Percentiles rank a stretch among this genome's conserved stretches.
These are phyloP conservation scores for Julus scandinavius DNA, from an alignment of 2,888 invertebrate genomes.

Conservation along the genomic window DNA sequence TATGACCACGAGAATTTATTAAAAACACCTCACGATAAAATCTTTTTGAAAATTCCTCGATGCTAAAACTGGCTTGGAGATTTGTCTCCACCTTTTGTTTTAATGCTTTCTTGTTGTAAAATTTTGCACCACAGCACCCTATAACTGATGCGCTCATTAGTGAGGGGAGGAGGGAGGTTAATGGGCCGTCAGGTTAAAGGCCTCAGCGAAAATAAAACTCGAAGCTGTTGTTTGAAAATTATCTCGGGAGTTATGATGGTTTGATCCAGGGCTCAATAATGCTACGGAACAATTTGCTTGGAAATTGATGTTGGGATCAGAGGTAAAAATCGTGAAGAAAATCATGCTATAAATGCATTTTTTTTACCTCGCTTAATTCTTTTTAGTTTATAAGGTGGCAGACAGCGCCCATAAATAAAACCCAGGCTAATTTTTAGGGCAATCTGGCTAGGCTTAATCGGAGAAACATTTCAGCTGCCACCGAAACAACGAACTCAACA, in stretches of 20 bases:
- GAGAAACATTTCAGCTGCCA: constrained; percentile 14
- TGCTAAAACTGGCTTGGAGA: neutral
- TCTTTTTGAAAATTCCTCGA: neutral
- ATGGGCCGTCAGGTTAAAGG: neutral
- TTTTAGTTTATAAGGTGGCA: neutral
- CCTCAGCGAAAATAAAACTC: neutral
- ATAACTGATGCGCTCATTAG: neutral
- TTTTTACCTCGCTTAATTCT: neutral
- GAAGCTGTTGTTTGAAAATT: constrained; percentile 4
- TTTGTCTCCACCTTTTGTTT: constrained; percentile 22
- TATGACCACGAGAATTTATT: constrained; percentile 1
- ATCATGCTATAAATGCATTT: neutral
- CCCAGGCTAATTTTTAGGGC: constrained; percentile 4
- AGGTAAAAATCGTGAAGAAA: constrained; percentile 23
- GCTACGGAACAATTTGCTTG: neutral
- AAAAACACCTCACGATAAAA: neutral
- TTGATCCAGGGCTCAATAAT: constrained; percentile 12
- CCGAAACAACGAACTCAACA: constrained; percentile 6
- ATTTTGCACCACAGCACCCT: neutral
- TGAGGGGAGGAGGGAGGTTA: neutral
- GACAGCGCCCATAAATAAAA: constrained; percentile 11
- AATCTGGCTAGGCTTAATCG: neutral
- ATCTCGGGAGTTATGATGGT: neutral
- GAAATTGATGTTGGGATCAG: constrained; percentile 30
- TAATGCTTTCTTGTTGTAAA: neutral